A percentile compares a stretch with the other conserved stretches of the same genome.
Conservation (phyloP, 92 coral and sea anemone species). For the Zoanthus gigantus region DNA sequence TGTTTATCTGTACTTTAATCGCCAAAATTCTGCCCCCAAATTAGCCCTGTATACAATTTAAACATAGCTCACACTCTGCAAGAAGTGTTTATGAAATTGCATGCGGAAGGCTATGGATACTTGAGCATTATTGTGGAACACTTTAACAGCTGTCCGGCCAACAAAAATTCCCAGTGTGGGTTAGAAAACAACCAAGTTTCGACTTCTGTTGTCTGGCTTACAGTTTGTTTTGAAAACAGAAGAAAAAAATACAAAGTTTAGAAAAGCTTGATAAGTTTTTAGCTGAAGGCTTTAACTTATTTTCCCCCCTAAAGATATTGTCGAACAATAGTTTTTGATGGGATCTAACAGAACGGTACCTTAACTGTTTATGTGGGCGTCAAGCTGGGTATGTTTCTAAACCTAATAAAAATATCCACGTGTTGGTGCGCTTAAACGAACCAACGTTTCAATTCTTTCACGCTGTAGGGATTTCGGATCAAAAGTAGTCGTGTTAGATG, state of each 20-base stretch:
- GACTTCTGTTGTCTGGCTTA: neutral
- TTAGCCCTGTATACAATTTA: constrained; percentile 40
- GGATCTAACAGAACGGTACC: neutral
- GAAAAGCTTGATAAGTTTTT: too few species aligned
- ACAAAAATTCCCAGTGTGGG: neutral
- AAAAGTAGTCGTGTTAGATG: neutral
- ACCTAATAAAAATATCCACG: neutral
- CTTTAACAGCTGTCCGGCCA: neutral
- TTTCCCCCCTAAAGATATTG: neutral
- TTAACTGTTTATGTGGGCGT: constrained; percentile 1
- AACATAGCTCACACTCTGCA: constrained; percentile 9
- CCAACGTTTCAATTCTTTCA: constrained; percentile 1
- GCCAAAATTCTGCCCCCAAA: constrained; percentile 38
- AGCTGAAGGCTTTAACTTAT: too few species aligned
- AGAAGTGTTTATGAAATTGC: neutral
- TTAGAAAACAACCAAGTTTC: neutral
- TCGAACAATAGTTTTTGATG: neutral
- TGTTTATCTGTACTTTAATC: constrained; percentile 50
- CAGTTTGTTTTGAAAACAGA: neutral
- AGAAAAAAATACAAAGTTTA: neutral
- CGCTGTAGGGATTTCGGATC: neutral
- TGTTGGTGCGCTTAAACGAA: neutral
- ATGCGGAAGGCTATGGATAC: neutral
- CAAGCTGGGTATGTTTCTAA: constrained; percentile 38
- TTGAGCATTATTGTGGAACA: neutral